Conservation (phyloP, 2,797 vertebrate species). For the Acipenser oxyrinchus region DNA sequence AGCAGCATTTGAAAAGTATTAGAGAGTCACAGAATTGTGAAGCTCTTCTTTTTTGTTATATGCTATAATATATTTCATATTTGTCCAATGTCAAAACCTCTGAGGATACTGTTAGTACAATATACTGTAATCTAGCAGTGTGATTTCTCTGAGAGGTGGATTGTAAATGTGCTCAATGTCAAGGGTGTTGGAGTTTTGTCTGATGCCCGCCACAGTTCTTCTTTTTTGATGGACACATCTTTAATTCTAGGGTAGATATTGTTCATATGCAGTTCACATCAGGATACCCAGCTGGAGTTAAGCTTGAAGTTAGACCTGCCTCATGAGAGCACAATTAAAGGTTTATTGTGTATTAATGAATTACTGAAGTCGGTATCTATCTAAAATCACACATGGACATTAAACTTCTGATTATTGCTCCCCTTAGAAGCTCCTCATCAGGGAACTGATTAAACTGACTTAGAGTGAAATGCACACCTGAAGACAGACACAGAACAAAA, state of each 20-base stretch:
- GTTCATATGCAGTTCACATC: conserved; percentile 7
- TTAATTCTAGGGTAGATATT: conserved; percentile 16
- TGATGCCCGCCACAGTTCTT: background rate
- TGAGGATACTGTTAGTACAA: too few species aligned
- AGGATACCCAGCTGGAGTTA: conserved; percentile 16
- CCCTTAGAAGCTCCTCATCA: background rate
- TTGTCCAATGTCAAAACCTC: too few species aligned
- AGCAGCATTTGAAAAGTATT: too few species aligned
- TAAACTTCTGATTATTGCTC: conserved; percentile 3
- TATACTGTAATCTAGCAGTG: too few species aligned
- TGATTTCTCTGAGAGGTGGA: too few species aligned
- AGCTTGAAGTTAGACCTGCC: background rate
- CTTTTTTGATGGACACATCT: conserved; percentile 12
- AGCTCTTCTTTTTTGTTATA: too few species aligned
- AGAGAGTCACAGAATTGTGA: too few species aligned
- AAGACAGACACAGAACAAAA: background rate
- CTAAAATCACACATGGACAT: background rate
- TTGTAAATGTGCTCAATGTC: too few species aligned
- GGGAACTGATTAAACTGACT: background rate
- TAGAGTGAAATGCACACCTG: background rate
- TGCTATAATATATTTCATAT: too few species aligned
- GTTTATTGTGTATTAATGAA: conserved; percentile 27
- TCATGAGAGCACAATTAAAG: conserved; percentile 17
- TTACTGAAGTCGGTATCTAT: conserved; percentile 4
- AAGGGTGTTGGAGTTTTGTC: background rate